Percentiles rank a stretch among this genome's conserved stretches.
phyloP scores from a whole-genome alignment of 2,888 invertebrate genomes.

The Thumatha senex region DNA sequence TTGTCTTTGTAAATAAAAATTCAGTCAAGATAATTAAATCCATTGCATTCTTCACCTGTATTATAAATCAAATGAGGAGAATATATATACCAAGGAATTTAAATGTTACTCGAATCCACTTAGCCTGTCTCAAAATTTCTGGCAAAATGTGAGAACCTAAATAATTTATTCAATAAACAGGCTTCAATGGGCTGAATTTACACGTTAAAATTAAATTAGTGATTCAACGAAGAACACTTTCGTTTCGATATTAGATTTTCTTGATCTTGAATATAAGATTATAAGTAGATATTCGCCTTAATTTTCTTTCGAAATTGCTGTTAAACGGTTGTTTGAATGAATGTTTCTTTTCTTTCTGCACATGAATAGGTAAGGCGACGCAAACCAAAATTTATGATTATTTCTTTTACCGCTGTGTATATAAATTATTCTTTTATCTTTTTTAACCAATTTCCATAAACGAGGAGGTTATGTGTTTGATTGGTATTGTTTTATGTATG shows the following conservation, averaged over 20 bases:
- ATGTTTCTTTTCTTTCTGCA: not conserved
- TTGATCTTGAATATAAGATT: conserved; percentile 33
- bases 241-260: conserved; percentile 39
- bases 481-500: no score
- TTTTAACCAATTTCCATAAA: no score
- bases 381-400: no score
- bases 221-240: conserved; percentile 36
- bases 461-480: no score
- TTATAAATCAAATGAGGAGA: no score
- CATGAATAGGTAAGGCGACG: no score
- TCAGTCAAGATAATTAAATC: no score
- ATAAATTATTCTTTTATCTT: no score
- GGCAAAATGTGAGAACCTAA: conserved; percentile 34
- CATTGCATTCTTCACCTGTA: no score
- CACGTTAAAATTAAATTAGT: conserved; percentile 45
- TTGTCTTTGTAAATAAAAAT: no score
- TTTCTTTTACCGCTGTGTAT: no score
- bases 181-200: conserved; percentile 41
- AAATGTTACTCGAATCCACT: conserved; percentile 22
- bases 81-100: conserved; percentile 19
- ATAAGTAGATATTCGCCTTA: conserved; percentile 32
- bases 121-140: conserved; percentile 21
- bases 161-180: conserved; percentile 46
- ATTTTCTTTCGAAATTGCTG: conserved; percentile 13
- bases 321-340: not conserved